Evolutionary conservation across 2,113 vertebrate genomes (phyloP).

Genomic region (Dasyprocta punctata): DNA sequence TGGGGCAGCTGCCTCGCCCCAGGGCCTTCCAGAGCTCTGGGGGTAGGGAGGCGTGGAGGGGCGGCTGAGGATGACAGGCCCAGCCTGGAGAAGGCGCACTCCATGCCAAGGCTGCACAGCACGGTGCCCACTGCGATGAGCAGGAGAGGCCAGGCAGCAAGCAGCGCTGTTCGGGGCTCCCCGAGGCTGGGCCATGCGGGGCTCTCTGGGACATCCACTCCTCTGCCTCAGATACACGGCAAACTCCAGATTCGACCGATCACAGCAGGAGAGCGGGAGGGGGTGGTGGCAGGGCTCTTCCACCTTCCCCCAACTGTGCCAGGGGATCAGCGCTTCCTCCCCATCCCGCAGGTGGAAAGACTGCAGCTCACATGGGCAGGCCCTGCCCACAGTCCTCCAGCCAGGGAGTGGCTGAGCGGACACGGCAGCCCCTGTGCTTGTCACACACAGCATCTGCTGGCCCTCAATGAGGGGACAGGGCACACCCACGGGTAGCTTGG

Average conservation of each 20-base stretch:
- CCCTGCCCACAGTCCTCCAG: not conserved
- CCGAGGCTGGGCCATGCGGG: not conserved
- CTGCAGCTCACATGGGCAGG: not conserved
- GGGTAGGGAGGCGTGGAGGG: not conserved
- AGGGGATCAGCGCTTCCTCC: not conserved
- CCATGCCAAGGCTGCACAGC: not conserved
- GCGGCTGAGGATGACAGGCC: not conserved
- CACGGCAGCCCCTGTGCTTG: not conserved
- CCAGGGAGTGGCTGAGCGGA: not conserved
- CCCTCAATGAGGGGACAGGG: too few species aligned
- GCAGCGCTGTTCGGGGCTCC: not conserved
- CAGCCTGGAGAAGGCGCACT: not conserved
- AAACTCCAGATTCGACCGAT: not conserved
- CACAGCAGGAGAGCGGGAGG: not conserved
- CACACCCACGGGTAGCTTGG: not conserved
- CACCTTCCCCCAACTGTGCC: not conserved
- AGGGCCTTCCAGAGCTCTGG: not conserved
- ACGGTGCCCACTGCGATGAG: too few species aligned
- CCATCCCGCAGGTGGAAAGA: not conserved
- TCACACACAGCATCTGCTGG: not conserved
- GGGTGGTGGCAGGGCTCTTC: not conserved
- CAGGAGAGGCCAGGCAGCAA: not conserved
- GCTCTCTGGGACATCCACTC: not conserved
- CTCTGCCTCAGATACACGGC: not conserved
- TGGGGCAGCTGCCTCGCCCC: too few species aligned